Conservation (phyloP, 2,797 vertebrate species). For the Notoglanidium macrostoma region DNA sequence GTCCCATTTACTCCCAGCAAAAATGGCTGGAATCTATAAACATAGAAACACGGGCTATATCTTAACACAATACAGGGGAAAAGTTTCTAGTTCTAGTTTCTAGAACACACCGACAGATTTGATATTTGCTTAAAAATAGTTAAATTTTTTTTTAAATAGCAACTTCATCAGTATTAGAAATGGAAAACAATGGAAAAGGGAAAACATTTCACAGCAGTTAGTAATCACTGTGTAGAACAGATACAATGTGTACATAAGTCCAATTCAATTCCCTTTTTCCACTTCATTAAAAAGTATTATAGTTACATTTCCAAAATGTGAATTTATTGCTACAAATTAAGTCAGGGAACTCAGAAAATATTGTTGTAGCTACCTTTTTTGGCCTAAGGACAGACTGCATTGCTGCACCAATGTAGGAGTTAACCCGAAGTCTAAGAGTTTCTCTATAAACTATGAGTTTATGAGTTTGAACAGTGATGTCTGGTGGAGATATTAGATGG, state of each 20-base stretch:
- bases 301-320: background rate
- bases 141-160: background rate
- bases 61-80: no score
- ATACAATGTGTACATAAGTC: background rate
- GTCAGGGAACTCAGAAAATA: background rate
- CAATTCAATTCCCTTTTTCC: background rate
- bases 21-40: background rate
- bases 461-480: background rate
- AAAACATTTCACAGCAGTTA: background rate
- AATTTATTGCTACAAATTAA: constrained; percentile 4
- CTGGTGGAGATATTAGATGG: background rate
- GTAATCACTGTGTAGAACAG: background rate
- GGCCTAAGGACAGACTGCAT: background rate
- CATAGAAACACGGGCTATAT: background rate
- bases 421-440: background rate
- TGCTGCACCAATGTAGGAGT: constrained; percentile 7
- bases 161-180: background rate
- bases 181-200: background rate
- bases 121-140: background rate
- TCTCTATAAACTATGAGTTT: background rate
- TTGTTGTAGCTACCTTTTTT: background rate
- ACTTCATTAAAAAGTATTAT: no score
- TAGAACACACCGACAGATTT: background rate
- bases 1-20: background rate
- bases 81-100: background rate